phyloP scores from a whole-genome alignment of 2,113 vertebrate genomes.

The Mastomys coucha region DNA sequence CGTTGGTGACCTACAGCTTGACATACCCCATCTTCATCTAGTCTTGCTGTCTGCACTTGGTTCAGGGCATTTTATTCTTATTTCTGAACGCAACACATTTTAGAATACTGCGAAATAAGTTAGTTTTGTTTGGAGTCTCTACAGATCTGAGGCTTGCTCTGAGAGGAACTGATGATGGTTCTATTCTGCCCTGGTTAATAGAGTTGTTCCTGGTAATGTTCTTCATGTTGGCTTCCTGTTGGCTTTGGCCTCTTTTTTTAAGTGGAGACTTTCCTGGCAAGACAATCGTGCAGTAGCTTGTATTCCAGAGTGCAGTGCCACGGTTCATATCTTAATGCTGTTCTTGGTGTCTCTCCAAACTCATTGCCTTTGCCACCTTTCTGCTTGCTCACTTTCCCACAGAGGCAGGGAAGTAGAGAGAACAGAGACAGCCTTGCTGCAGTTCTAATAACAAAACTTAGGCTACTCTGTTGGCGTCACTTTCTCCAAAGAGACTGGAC shows the following conservation, averaged over 20 bases:
- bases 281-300: not conserved
- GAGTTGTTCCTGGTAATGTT: not conserved
- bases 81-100: not conserved
- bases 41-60: not conserved
- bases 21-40: not conserved
- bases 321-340: not conserved
- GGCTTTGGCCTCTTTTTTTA: not conserved
- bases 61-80: not conserved
- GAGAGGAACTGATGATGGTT: not conserved
- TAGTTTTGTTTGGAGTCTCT: not conserved
- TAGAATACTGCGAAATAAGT: not conserved
- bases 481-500: not conserved
- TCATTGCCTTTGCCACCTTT: not conserved
- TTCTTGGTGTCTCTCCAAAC: not conserved
- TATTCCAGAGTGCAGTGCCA: not conserved
- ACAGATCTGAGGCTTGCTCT: not conserved
- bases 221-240: too few relatives aligned
- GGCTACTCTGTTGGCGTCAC: fast-evolving
- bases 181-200: fast-evolving
- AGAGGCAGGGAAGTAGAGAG: not conserved
- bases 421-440: not conserved
- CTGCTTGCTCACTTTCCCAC: not conserved
- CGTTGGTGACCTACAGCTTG: not conserved
- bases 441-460: not conserved
- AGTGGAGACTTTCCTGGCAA: not conserved